A percentile compares a stretch with the other conserved stretches of the same genome.
phyloP scores from a whole-genome alignment of 2,888 invertebrate genomes.

The Liodrosophila aerea region DNA sequence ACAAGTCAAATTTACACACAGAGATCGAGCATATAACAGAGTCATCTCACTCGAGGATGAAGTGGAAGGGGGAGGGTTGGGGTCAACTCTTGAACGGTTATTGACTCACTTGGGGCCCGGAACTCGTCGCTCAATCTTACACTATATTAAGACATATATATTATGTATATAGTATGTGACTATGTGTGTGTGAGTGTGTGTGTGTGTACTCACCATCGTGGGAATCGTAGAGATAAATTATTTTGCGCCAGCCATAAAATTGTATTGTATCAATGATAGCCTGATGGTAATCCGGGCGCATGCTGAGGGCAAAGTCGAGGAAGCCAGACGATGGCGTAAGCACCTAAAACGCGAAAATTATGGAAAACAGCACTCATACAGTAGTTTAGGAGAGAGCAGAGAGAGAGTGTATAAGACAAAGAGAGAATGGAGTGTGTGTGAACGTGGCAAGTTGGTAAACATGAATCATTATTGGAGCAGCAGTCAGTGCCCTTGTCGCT shows the following conservation, averaged over 20 bases:
- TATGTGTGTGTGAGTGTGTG: conserved; percentile 22
- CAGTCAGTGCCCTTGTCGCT: conserved; percentile 51
- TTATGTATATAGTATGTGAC: too few relatives aligned
- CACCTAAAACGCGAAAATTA: conserved; percentile 84
- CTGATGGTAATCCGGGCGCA: conserved; percentile 97
- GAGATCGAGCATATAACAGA: conserved; percentile 9
- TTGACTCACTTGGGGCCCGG: conserved; percentile 47
- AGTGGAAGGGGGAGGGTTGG: background rate
- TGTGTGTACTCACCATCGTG: conserved; percentile 87
- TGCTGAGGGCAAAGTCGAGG: conserved; percentile 94
- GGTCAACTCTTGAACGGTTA: conserved; percentile 48
- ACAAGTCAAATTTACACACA: conserved; percentile 66
- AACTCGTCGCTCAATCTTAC: conserved; percentile 37
- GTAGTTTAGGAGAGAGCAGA: conserved; percentile 1
- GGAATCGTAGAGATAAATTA: conserved; percentile 91
- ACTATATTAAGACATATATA: conserved; percentile 38
- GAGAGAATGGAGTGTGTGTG: conserved; percentile 8
- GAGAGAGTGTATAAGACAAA: conserved; percentile 3
- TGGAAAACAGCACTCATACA: conserved; percentile 57
- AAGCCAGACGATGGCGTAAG: conserved; percentile 93
- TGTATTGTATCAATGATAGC: conserved; percentile 97
- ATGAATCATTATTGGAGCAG: conserved; percentile 78
- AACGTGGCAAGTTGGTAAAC: conserved; percentile 68
- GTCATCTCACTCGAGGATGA: conserved; percentile 22
- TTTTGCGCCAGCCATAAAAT: conserved; percentile 92